Conservation (phyloP, 2,888 invertebrate species). For the Girardia tigrina region DNA sequence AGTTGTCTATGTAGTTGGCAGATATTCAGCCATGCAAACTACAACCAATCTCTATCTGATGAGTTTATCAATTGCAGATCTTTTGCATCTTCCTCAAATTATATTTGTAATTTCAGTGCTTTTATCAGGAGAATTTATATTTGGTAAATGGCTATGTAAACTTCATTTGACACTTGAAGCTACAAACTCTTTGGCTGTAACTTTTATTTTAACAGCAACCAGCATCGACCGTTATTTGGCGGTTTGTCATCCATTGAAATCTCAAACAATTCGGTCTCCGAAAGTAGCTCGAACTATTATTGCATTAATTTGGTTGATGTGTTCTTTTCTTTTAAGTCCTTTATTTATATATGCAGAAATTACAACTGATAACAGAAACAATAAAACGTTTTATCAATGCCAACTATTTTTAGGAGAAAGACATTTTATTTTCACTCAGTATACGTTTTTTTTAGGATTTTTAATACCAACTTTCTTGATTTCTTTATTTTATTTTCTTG, state of each 20-base stretch:
- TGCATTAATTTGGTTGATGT: neutral
- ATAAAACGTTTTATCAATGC: neutral
- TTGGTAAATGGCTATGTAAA: slow-evolving; percentile 12
- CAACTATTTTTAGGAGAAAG: neutral
- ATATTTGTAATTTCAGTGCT: neutral
- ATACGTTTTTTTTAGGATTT: slow-evolving; percentile 4
- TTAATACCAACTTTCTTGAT: neutral
- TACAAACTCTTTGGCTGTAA: neutral
- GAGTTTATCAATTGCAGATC: neutral
- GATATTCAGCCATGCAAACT: slow-evolving; percentile 9
- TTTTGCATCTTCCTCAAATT: neutral
- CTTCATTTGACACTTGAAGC: slow-evolving; percentile 13
- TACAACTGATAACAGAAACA: neutral
- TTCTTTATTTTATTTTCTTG: neutral
- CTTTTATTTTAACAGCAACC: neutral
- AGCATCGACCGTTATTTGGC: neutral
- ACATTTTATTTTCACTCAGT: slow-evolving; percentile 1
- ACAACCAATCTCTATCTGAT: neutral
- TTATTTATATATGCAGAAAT: neutral
- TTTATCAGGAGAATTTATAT: neutral
- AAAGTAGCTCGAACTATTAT: slow-evolving; percentile 11
- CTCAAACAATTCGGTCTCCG: neutral
- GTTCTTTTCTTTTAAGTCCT: neutral
- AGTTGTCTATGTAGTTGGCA: neutral
- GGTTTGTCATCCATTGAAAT: slow-evolving; percentile 11